Percentiles rank a stretch among this genome's conserved stretches.
phyloP scores from a whole-genome alignment of 2,888 invertebrate species.

The Iselma pallidipennis region DNA sequence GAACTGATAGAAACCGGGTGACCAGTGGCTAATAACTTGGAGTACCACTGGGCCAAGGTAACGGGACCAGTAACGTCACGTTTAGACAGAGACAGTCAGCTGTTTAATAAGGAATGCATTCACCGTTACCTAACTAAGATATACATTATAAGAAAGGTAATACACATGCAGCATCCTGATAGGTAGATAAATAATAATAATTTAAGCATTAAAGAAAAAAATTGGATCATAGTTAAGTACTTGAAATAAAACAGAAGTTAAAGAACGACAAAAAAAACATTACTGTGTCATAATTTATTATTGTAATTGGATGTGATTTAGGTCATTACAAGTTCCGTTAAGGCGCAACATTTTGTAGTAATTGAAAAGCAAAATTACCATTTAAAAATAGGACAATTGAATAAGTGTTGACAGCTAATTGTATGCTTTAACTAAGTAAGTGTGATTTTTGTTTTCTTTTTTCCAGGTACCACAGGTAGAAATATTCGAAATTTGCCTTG shows the following conservation, averaged over 20 bases:
- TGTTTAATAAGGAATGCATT: constrained; percentile 49
- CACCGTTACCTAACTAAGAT: constrained; percentile 44
- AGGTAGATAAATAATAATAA: background rate
- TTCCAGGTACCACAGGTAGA: constrained; percentile 77
- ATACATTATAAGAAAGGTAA: background rate
- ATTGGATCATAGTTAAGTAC: background rate
- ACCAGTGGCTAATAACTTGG: constrained; percentile 26
- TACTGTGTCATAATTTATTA: background rate
- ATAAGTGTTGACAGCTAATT: constrained; percentile 51
- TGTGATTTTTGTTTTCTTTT: constrained; percentile 46
- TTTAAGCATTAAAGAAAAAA: background rate
- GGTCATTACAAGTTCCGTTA: constrained; percentile 22
- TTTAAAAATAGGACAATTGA: constrained; percentile 48
- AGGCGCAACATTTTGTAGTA: constrained; percentile 5
- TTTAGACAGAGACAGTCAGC: constrained; percentile 44
- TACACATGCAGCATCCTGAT: constrained; percentile 2
- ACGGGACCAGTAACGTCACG: constrained; percentile 47
- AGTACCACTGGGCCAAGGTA: constrained; percentile 49
- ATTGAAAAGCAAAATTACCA: constrained; percentile 19
- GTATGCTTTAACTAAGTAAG: constrained; percentile 55
- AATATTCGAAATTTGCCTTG: constrained; percentile 90
- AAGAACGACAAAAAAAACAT: too few relatives aligned
- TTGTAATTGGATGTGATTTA: constrained; percentile 9
- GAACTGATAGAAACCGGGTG: constrained; percentile 12
- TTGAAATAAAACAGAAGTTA: background rate